Evolutionary conservation across 2,888 invertebrate species (phyloP), one percentile per base, ranked within the genome.

Genomic region (Apantesis nais): DNA sequence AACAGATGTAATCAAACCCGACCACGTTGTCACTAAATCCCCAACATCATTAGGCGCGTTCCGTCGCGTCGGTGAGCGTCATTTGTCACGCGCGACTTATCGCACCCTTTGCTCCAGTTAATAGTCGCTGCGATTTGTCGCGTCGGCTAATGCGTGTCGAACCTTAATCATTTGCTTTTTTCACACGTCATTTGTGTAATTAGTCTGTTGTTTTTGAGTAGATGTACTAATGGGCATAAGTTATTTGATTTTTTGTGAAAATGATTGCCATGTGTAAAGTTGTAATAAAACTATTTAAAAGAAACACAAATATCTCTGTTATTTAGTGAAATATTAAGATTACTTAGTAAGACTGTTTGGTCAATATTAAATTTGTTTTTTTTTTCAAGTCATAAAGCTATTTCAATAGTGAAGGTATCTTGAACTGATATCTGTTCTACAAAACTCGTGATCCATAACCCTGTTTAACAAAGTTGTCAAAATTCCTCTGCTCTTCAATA

Each of bases 81-180:
- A 86, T 91, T 90, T 89, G 89, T 90, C 89, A 90, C 86, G 80
- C 82, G 80, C 83, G 85, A 86, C 87, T 89, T 90, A 90, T 88
- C 90, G 84, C 85, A 84, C 85, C 86, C 86, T 84, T 83, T 84
- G 80, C 81, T 82, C 83, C 75, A 80, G 83, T 85, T 86, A 87
- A 86, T 87, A 86, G 86, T 83, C 81, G 83, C 79, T 70, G 83
- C 85, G 86, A 88, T 89, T 90, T 86, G 87, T 88, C 82, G 83
- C 77, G 64, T 75, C 71, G 62, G 72, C 78, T 83, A 79, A 84
- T 82, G 80, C 81, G 81, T 78, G 77, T 71, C 68, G 70, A 69
- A 61, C 79, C 82, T 79, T 85, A 79, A 84, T 82, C 78, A 79
- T 80, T 72, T 71, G 66, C 62, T 73, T 81, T 80, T 82, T 79